Evolutionary conservation across 1,140 invertebrate genomes (phyloP), one percentile per base, ranked within the genome.

Genomic region (Chymomyza costata): DNA sequence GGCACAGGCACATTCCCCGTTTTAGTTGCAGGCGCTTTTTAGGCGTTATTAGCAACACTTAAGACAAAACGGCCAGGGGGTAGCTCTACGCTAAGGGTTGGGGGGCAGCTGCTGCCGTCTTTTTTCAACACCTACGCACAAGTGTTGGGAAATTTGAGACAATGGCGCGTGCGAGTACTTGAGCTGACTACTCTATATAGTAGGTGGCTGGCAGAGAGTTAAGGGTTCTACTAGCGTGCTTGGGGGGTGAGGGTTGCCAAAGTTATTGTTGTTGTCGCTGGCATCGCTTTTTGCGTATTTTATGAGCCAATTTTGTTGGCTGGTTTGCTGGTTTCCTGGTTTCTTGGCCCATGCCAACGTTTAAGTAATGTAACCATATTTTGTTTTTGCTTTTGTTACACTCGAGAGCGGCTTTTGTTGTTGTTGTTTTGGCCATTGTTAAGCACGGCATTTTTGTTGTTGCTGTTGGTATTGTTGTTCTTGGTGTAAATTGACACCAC

Each of bases 1-100:
- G n/a, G n/a, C n/a, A n/a, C n/a, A n/a, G n/a, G n/a, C n/a, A n/a
- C n/a, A n/a, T n/a, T 18, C 17, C 65, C 51, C 45, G 69, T 63
- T 63, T 64, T 71, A 76, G 65, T 70, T 78, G 73, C 21, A 34
- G 32, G 32, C 13, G 32, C 13, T 34, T 34, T 34, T 34, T 78
- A 73, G 71, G 71, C 71, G 73, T 78, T 78, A 80, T 78, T 78
- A 78, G 71, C 71, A 67, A 67, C 73, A 80, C 73, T 78, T 78
- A 78, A 71, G 62, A 55, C 21, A 25, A 25, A n/a, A 25, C 21
- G 21, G 8, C 21, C 21, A 8, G 6, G 14, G 19, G 6, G 17
- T 32, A n/a, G 15, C 39, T 25, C 30, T 14, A 8, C n/a, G 7
- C 1, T 10, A 6, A 8, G 7, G 35, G 28, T 1, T 8, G 13